These are phyloP conservation scores for Cecidostiba fungosa DNA, from an alignment of 2,888 invertebrate genomes.

Conservation along the genomic window DNA sequence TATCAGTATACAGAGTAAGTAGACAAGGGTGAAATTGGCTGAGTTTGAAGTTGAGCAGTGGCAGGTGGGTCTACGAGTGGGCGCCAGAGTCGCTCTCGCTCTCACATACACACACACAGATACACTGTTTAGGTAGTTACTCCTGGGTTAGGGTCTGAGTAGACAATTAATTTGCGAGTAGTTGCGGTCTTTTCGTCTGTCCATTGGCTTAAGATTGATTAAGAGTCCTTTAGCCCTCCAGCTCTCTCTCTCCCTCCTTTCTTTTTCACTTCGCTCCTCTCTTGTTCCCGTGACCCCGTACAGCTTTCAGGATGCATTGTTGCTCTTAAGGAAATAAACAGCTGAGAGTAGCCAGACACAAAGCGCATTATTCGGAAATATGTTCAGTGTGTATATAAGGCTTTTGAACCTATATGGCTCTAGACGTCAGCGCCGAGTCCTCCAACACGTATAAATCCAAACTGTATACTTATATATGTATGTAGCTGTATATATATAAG, in stretches of 20 bases:
- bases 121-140: conserved; percentile 50
- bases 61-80: conserved; percentile 63
- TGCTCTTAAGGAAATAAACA: neutral
- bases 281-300: neutral
- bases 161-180: conserved; percentile 73
- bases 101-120: conserved; percentile 16
- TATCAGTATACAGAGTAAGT: conserved; percentile 39
- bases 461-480: neutral
- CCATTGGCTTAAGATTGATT: conserved; percentile 71
- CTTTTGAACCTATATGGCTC: neutral
- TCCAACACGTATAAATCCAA: neutral
- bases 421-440: neutral
- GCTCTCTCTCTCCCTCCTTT: neutral
- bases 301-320: neutral
- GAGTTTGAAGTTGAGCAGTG: conserved; percentile 69
- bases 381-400: neutral
- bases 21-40: conserved; percentile 56
- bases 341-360: neutral
- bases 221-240: conserved; percentile 65
- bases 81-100: neutral
- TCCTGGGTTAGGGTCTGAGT: conserved; percentile 14
- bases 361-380: conserved; percentile 7
- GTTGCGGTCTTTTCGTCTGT: conserved; percentile 64
- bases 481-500: conserved; percentile 13
- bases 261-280: neutral